Evolutionary conservation across 2,888 invertebrate species (phyloP), one percentile per base, ranked within the genome.

Genomic region (Rhimphoctona megacephalus): DNA sequence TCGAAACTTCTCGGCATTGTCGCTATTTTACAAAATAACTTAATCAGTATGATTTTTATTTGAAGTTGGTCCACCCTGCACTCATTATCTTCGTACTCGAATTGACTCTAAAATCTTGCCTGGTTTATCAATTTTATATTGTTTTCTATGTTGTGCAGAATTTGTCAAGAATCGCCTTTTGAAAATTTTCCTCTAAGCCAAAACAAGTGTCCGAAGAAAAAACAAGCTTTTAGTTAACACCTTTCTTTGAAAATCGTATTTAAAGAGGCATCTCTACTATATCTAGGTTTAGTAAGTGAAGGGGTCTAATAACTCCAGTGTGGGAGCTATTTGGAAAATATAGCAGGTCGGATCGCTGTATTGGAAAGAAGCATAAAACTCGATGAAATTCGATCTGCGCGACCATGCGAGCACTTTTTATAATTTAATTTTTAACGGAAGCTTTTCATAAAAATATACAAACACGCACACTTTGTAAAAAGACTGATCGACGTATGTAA

Each of bases 341-440:
- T 83, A 61, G 11, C n/a, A 57, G 73, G 70, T 54, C 61, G 52
- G 76, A 72, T 74, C 61, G 72, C 33, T 19, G 49, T 77, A 81
- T 72, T 33, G 66, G 54, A 66, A 36, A 7, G 61, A 14, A 49
- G 81, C 72, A 43, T 67, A 52, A 81, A 64, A 81, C 46, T 61
- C 83, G 77, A 76, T 83, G 86, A 84, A 86, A 86, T 77, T 69
- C 73, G 77, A 86, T 83, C 64, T 36, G 39, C n/a, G 11, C 30
- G 33, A 43, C 11, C 46, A 80, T 17, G 57, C 61, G 76, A 81
- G 73, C 86, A 83, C 83, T 84, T 78, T 81, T 81, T 61, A 86
- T 84, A 86, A 86, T 84, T 83, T 69, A 86, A 86, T 86, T 86
- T 81, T 81, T 69, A n/a, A 76, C 73, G 57, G 6, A 70, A 74